Percentiles rank a stretch among this genome's conserved stretches.
Conservation (phyloP, 2,888 invertebrate genomes). For the Dendrolimus houi region DNA sequence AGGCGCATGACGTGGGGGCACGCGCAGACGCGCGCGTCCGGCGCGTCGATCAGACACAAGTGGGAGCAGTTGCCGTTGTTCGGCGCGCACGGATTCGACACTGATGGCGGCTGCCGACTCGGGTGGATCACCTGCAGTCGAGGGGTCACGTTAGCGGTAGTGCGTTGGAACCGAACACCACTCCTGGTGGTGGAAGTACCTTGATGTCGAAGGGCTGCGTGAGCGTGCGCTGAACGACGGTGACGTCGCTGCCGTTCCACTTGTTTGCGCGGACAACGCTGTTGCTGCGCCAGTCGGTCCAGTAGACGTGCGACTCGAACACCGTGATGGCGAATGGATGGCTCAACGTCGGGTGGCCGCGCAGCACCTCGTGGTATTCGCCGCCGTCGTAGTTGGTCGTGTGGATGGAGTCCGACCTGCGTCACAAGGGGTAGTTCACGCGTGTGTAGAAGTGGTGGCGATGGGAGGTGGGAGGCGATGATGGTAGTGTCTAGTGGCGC, state of each 20-base stretch:
- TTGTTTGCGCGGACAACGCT: conserved; percentile 92
- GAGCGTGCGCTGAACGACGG: conserved; percentile 86
- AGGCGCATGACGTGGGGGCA: conserved; percentile 93
- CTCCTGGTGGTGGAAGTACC: conserved; percentile 43
- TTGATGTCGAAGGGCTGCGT: conserved; percentile 95
- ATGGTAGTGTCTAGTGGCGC: neutral
- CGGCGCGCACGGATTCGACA: conserved; percentile 79
- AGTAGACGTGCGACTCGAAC: conserved; percentile 91
- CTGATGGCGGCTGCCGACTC: conserved; percentile 49
- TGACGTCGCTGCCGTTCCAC: conserved; percentile 86
- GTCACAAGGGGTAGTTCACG: too few relatives aligned
- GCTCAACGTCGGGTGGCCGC: conserved; percentile 83
- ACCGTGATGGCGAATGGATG: conserved; percentile 94
- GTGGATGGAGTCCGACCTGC: conserved; percentile 89
- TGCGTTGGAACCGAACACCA: neutral
- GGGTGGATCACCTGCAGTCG: conserved; percentile 49
- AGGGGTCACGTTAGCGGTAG: too few relatives aligned
- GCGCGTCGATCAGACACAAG: conserved; percentile 84
- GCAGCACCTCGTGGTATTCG: conserved; percentile 82
- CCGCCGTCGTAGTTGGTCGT: conserved; percentile 87
- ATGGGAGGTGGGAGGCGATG: too few relatives aligned
- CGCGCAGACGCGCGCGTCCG: conserved; percentile 81
- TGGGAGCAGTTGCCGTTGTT: conserved; percentile 88
- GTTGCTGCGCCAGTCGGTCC: conserved; percentile 96
- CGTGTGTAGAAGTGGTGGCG: too few relatives aligned